phyloP scores from a whole-genome alignment of 1,140 invertebrate species.

The Mercenaria mercenaria region DNA sequence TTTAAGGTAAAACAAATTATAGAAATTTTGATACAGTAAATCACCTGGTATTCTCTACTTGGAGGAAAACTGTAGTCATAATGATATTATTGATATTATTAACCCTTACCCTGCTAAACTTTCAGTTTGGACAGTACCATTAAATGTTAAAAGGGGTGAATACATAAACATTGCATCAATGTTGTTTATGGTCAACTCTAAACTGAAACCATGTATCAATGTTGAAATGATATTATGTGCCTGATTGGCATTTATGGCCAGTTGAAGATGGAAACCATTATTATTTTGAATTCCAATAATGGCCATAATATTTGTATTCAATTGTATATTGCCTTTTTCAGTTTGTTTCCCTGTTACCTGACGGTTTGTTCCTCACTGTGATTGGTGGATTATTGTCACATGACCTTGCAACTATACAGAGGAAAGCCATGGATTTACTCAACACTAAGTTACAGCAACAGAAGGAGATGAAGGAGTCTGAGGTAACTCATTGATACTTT shows the following conservation, averaged over 20 bases:
- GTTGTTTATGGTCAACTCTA: no score
- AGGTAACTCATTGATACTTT: slow-evolving; percentile 68
- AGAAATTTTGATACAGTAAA: background rate
- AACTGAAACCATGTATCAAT: no score
- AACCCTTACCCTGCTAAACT: no score
- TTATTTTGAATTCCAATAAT: no score
- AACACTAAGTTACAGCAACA: slow-evolving; percentile 92
- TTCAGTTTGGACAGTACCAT: no score
- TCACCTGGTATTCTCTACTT: background rate
- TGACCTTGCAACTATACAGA: slow-evolving; percentile 90
- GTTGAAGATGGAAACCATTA: no score
- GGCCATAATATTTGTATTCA: no score
- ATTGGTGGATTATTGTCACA: slow-evolving; percentile 91
- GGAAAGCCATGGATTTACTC: slow-evolving; percentile 94
- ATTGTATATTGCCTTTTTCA: slow-evolving; percentile 56
- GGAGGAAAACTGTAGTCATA: background rate
- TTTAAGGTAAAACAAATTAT: background rate
- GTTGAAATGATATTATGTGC: no score
- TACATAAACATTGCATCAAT: no score
- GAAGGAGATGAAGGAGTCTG: slow-evolving; percentile 87
- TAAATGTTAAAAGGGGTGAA: no score
- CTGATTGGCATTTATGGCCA: no score
- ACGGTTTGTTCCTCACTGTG: slow-evolving; percentile 92
- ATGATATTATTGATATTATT: no score
- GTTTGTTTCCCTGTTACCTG: slow-evolving; percentile 91